phyloP scores from a whole-genome alignment of 2,113 vertebrate species.

The Corynorhinus townsendii region DNA sequence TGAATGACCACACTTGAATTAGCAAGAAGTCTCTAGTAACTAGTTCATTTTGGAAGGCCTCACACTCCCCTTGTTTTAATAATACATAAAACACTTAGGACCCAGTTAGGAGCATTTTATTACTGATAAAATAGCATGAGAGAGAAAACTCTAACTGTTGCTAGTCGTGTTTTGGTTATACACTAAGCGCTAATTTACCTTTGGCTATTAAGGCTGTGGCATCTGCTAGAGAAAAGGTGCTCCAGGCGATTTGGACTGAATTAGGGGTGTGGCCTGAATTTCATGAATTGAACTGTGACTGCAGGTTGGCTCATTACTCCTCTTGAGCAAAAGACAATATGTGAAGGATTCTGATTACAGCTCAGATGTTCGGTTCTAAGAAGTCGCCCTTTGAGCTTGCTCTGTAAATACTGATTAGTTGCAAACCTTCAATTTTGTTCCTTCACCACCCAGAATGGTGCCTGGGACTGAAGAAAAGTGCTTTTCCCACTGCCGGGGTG shows the following conservation, averaged over 20 bases:
- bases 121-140: background rate
- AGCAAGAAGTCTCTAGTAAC: background rate
- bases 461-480: background rate
- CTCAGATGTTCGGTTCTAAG: conserved; percentile 52
- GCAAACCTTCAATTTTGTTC: conserved; percentile 39
- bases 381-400: conserved; percentile 28
- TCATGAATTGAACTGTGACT: conserved; percentile 35
- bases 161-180: conserved; percentile 38
- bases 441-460: conserved; percentile 34
- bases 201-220: background rate
- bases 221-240: background rate
- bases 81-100: background rate
- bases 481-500: conserved; percentile 9
- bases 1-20: background rate
- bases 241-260: background rate
- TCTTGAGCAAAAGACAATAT: conserved; percentile 12
- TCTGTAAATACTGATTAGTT: conserved; percentile 62
- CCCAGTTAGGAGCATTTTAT: background rate
- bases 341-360: conserved; percentile 45
- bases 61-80: background rate
- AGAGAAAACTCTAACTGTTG: background rate
- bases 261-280: background rate
- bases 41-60: conserved; percentile 15
- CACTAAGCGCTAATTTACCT: conserved; percentile 14
- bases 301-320: conserved; percentile 10